phyloP scores from a whole-genome alignment of 2,113 vertebrate genomes.

The Rhinogobius similis region DNA sequence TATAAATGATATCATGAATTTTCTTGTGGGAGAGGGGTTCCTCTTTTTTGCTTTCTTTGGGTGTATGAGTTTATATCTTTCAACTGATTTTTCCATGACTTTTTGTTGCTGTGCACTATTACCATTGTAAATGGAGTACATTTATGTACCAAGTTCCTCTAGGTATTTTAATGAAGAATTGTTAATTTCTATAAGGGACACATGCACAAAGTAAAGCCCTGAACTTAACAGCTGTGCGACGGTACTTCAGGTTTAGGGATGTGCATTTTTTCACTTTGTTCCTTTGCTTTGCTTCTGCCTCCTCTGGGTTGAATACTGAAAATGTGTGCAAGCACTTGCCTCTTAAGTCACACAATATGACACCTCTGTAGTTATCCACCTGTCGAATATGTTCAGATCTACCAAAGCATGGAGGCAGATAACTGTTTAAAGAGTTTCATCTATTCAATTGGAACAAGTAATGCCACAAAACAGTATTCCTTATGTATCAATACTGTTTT shows the following conservation, averaged over 20 bases:
- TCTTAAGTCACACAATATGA: slow-evolving; percentile 3
- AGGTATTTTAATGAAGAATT: slow-evolving; percentile 59
- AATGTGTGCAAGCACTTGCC: slow-evolving; percentile 25
- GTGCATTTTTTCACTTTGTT: slow-evolving; percentile 43
- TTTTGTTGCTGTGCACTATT: slow-evolving; percentile 72
- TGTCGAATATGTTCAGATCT: slow-evolving; percentile 34
- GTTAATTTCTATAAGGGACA: slow-evolving; percentile 67
- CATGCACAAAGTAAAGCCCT: slow-evolving; percentile 63
- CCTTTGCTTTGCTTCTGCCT: slow-evolving; percentile 38
- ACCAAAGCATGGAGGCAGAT: slow-evolving; percentile 34
- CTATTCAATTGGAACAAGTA: slow-evolving; percentile 21
- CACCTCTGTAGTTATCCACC: slow-evolving; percentile 11
- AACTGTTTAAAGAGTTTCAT: slow-evolving; percentile 21
- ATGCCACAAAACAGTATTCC: slow-evolving; percentile 36
- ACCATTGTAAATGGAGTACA: slow-evolving; percentile 68
- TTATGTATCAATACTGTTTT: slow-evolving; percentile 58
- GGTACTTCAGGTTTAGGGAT: slow-evolving; percentile 54
- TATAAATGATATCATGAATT: slow-evolving; percentile 57
- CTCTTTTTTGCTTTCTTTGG: slow-evolving; percentile 40
- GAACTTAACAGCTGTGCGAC: slow-evolving; percentile 59
- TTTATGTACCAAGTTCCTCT: slow-evolving; percentile 55
- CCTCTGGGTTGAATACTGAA: slow-evolving; percentile 49
- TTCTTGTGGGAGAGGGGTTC: slow-evolving; percentile 58
- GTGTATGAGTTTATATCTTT: slow-evolving; percentile 51
- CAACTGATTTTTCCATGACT: slow-evolving; percentile 41